Evolutionary conservation across 1,140 invertebrate species (phyloP), one percentile per base, ranked within the genome.

Genomic region (Pteromalus puparum): DNA sequence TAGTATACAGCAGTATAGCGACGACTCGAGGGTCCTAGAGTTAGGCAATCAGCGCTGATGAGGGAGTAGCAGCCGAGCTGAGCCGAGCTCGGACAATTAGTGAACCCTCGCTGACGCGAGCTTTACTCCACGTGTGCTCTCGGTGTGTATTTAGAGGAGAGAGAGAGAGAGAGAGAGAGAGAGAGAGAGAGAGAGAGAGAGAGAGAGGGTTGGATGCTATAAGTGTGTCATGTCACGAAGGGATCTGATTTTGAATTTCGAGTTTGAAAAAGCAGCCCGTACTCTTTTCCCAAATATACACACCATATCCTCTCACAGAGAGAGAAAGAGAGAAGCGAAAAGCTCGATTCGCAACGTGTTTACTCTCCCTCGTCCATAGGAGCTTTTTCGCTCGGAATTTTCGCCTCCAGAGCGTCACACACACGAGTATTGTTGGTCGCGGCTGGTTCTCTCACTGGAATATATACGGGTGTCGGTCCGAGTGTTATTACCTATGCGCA

Each of bases 1-100:
- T 18, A 18, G 42, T 10, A 9, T 9, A 42, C 38, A 85, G 83
- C 5, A 48, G 34, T 21, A 18, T 3, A 83, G 85, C 83, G 72
- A 67, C 87, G 73, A 82, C 89, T 90, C 80, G 89, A 92, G 91
- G 91, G 90, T 91, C 89, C 92, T 92, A 91, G 91, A 93, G 90
- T 92, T 92, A 91, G 92, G 92, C 92, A 93, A 93, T 93, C 92
- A 93, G 89, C 90, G 91, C 87, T 93, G 92, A 92, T 92, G 92
- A 92, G 90, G 90, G 88, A 84, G 87, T 82, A 70, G 26, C 67
- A 26, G 30, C n/a, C 30, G 88, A 89, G 88, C 88, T 85, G 88
- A 90, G 90, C 89, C 88, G 53, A 61, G 89, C 88, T 91, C 89
- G 89, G 88, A 93, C 91, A 93, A 93, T 93, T 93, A 93, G 91